Evolutionary conservation across 2,113 vertebrate genomes (phyloP).

Genomic region (Trinectes maculatus): DNA sequence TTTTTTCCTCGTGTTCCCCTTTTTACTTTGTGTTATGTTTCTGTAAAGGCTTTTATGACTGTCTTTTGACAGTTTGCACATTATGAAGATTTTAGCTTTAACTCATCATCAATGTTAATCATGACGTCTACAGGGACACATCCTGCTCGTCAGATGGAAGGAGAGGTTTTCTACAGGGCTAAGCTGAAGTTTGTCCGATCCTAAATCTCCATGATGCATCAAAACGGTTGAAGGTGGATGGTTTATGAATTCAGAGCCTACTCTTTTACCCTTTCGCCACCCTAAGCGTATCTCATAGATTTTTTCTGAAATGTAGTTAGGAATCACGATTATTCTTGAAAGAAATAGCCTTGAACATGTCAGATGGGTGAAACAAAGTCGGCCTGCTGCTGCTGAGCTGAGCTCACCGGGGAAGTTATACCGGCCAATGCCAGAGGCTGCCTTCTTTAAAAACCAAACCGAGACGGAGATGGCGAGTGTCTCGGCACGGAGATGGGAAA

Average conservation of each 20-base stretch:
- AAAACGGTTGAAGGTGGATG: conserved; percentile 36
- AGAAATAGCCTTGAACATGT: conserved; percentile 50
- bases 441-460: conserved; percentile 27
- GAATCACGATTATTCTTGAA: conserved; percentile 67
- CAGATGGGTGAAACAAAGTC: conserved; percentile 53
- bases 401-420: conserved; percentile 50
- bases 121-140: not conserved
- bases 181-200: not conserved
- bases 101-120: not conserved
- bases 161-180: not conserved
- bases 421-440: conserved; percentile 37
- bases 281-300: conserved; percentile 51
- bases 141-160: not conserved
- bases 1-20: no score
- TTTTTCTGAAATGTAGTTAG: conserved; percentile 53
- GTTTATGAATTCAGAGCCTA: conserved; percentile 47
- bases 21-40: no score
- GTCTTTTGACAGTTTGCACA: no score
- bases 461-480: conserved; percentile 34
- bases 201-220: conserved; percentile 32
- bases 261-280: conserved; percentile 31
- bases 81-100: no score
- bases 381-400: conserved; percentile 33
- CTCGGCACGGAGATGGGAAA: conserved; percentile 19
- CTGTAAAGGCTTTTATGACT: no score